phyloP scores from a whole-genome alignment of 2,888 invertebrate genomes.

The Nomada lathburiana region DNA sequence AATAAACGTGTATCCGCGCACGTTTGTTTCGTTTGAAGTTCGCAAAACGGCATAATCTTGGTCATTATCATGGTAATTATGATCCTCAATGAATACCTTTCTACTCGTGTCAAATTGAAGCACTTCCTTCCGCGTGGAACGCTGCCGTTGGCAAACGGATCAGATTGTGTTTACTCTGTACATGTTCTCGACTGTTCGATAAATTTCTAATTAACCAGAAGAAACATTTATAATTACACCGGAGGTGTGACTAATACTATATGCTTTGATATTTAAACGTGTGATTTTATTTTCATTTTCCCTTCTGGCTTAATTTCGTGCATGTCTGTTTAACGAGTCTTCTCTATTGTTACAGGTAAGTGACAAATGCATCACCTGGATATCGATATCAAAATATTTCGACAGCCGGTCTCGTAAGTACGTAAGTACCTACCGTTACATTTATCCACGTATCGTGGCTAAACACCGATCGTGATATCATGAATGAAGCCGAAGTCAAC shows the following conservation, averaged over 20 bases:
- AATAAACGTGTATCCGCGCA: constrained; percentile 33
- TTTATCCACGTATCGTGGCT: background rate
- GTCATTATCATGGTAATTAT: constrained; percentile 30
- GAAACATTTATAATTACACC: no score
- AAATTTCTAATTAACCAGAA: no score
- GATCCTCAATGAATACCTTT: constrained; percentile 8
- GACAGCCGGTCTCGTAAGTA: constrained; percentile 11
- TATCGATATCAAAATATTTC: background rate
- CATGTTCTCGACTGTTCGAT: no score
- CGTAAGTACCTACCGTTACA: background rate
- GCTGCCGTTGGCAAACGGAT: background rate
- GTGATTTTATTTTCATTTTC: background rate
- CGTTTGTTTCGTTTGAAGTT: constrained; percentile 11
- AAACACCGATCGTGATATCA: background rate
- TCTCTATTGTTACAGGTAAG: constrained; percentile 63
- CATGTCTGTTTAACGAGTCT: background rate
- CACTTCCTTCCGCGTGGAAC: background rate
- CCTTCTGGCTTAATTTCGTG: background rate
- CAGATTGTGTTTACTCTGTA: no score
- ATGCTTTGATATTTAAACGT: no score
- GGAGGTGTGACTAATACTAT: no score
- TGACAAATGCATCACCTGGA: background rate
- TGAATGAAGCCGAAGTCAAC: background rate
- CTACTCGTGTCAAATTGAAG: background rate
- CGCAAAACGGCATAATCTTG: constrained; percentile 32